A percentile compares a stretch with the other conserved stretches of the same genome.
Evolutionary conservation across 2,797 vertebrate species (phyloP).

Genomic region (Falco cherrug): DNA sequence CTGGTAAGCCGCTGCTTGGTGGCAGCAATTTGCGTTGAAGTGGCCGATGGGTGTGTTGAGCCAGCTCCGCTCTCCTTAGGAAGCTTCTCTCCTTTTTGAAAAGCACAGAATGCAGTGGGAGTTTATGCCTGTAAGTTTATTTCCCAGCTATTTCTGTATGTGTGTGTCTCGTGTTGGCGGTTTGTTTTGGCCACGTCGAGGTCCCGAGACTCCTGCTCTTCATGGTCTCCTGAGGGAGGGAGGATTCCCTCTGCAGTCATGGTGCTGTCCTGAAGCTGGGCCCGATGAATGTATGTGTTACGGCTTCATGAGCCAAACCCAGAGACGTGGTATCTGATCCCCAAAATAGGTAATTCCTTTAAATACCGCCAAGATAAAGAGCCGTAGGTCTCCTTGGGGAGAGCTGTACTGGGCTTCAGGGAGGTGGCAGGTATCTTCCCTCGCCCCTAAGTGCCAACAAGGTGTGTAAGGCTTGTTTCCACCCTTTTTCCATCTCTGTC

Average conservation of each 20-base stretch:
- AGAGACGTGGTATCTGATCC: not conserved
- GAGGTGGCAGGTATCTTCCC: fast-evolving
- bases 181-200: fast-evolving
- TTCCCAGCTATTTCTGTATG: not conserved
- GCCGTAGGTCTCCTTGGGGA: not conserved
- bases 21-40: not conserved
- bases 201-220: not conserved
- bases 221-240: not conserved
- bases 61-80: not conserved
- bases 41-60: not conserved
- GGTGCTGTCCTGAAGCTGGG: not conserved
- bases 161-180: not conserved
- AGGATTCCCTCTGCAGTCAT: not conserved
- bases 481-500: not conserved
- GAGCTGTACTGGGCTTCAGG: not conserved
- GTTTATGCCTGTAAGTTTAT: not conserved
- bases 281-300: not conserved
- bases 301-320: not conserved
- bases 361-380: not conserved
- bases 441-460: fast-evolving
- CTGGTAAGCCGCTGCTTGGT: not conserved
- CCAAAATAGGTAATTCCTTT: not conserved
- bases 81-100: not conserved
- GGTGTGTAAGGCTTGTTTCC: not conserved
- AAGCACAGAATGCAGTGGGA: not conserved